Percentiles rank a stretch among this genome's conserved stretches.
Evolutionary conservation across 2,888 invertebrate species (phyloP).

Genomic region (Alcis repandata): DNA sequence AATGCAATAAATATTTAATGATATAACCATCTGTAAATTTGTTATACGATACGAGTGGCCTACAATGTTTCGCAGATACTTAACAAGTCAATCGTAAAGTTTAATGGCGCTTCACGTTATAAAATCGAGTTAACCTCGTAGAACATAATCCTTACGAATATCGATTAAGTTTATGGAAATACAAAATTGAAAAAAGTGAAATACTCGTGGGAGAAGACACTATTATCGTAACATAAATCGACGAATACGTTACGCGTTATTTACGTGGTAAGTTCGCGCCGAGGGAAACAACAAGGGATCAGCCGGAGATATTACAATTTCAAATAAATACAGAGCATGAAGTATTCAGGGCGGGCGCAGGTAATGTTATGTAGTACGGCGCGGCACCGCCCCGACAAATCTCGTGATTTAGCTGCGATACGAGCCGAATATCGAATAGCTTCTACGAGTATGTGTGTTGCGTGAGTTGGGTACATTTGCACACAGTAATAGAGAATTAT

Average conservation of each 20-base stretch:
- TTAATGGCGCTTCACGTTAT: constrained; percentile 20
- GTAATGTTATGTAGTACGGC: constrained; percentile 83
- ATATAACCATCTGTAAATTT: constrained; percentile 17
- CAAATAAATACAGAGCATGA: constrained; percentile 85
- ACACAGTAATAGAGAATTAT: constrained; percentile 81
- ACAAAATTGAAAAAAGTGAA: constrained; percentile 47
- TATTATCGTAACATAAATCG: constrained; percentile 77
- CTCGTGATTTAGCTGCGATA: constrained; percentile 85
- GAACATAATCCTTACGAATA: constrained; percentile 29
- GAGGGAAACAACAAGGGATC: constrained; percentile 81
- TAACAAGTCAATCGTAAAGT: constrained; percentile 19
- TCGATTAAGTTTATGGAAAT: constrained; percentile 31
- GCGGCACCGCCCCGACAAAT: constrained; percentile 83
- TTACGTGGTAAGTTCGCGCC: constrained; percentile 78
- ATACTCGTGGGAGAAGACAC: constrained; percentile 67
- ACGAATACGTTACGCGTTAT: constrained; percentile 78
- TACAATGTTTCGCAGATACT: constrained; percentile 25
- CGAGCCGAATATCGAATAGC: constrained; percentile 83
- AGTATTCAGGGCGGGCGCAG: constrained; percentile 83
- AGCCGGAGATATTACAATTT: constrained; percentile 84
- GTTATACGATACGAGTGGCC: constrained; percentile 8
- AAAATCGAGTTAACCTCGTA: constrained; percentile 25
- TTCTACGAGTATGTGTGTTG: constrained; percentile 78
- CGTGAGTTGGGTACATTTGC: constrained; percentile 84
- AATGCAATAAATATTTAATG: constrained; percentile 20